Base-by-base conservation (phyloP, 2,888 invertebrate species). In the Archaeoteleia sp. region DNA sequence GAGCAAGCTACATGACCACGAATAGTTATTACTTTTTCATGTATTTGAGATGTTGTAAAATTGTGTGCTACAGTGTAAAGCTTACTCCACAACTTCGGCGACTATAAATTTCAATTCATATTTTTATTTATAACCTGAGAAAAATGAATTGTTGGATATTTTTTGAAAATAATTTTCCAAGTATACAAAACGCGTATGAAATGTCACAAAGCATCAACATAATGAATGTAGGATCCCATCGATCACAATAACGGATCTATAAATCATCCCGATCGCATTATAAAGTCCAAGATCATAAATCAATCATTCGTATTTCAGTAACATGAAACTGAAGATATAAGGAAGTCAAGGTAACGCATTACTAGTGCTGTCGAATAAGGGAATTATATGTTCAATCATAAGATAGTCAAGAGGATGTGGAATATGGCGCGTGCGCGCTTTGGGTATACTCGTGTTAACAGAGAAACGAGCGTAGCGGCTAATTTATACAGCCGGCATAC, bases 401-500 rank as follows among this genome's bases (percentile, higher is more conserved):
- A 29, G 14, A 30, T 12, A 30, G 14, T n/a, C 6, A 9, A 1
- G n/a, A 12, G 30, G 14, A 27, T 20, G 13, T 15, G 34, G 32
- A 46, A 12, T 46, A 30, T 27, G 45, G 30, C 20, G 46, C 45
- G 45, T 30, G 30, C 45, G 45, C 45, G 45, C 29, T 30, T 14
- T 6, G 10, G 46, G 46, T 46, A 30, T 30, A 30, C 25, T 13
- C 14, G 7, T 20, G 27, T 42, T 20, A 37, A 37, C n/a, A 15
- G 14, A 7, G 14, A 8, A 14, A n/a, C 27, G 43, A 4, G 32
- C 1, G 9, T 43, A 40, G 46, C 51, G 61, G 12, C 37, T 55
- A 45, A 67, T 57, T 57, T 43, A 34, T 57, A 57, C 45, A 23
- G 40, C 54, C 30, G 15, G 40, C 40, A 32, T 57, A 57, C 45